A percentile compares a stretch with the other conserved stretches of the same genome.
Evolutionary conservation across 2,797 vertebrate species (phyloP).

Genomic region (Tauraco hartlaubi): DNA sequence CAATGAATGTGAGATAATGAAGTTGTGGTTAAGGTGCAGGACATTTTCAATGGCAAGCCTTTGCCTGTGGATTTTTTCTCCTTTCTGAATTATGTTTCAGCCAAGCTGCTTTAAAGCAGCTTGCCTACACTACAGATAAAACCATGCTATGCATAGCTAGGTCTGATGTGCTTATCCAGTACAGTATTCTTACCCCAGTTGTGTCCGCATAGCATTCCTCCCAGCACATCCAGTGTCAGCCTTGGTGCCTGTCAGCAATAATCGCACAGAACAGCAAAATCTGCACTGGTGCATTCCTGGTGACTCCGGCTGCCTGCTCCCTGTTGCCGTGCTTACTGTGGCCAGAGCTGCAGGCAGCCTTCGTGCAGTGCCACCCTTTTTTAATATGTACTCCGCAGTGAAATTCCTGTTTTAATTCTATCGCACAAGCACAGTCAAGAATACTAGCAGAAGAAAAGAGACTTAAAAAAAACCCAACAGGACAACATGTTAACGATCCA

Average conservation of each 20-base stretch:
- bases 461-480: background rate
- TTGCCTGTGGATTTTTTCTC: slow-evolving; percentile 28
- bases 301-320: background rate
- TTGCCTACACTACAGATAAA: slow-evolving; percentile 12
- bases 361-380: background rate
- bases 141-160: background rate
- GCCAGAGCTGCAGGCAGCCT: background rate
- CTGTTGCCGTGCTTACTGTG: background rate
- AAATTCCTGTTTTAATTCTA: background rate
- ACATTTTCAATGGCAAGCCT: background rate
- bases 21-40: slow-evolving; percentile 50
- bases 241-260: background rate
- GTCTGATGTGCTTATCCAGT: slow-evolving; percentile 21
- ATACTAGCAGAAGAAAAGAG: background rate
- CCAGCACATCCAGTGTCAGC: background rate
- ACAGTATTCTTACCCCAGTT: background rate
- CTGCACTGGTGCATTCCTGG: background rate
- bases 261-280: background rate
- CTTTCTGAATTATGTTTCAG: background rate
- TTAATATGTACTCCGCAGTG: background rate
- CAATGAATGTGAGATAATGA: slow-evolving; percentile 65
- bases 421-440: background rate
- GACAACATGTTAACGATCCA: background rate
- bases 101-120: slow-evolving; percentile 27
- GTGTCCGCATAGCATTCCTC: background rate